These are phyloP conservation scores for Danaus chrysippus DNA, from an alignment of 2,888 invertebrate species.

Conservation along the genomic window DNA sequence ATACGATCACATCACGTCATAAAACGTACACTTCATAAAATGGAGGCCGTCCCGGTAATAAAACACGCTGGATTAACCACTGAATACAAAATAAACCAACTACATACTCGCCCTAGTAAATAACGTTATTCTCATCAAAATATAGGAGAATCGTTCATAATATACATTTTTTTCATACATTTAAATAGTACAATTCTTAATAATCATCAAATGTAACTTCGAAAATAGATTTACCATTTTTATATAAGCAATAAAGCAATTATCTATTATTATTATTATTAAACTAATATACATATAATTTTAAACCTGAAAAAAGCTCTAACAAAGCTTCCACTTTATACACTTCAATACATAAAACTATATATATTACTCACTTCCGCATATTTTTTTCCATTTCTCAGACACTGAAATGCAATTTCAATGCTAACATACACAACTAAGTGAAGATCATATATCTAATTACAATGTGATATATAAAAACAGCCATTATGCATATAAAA, in stretches of 20 bases:
- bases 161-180: background rate
- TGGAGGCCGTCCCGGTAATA: background rate
- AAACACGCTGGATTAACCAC: background rate
- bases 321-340: slow-evolving; percentile 49
- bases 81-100: background rate
- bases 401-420: slow-evolving; percentile 76
- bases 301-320: slow-evolving; percentile 36
- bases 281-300: slow-evolving; percentile 16
- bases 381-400: slow-evolving; percentile 76
- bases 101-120: slow-evolving; percentile 13
- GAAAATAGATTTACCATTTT: background rate
- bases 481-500: slow-evolving; percentile 24
- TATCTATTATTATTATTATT: background rate
- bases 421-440: slow-evolving; percentile 69
- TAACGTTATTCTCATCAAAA: slow-evolving; percentile 22
- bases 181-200: background rate
- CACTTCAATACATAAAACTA: slow-evolving; percentile 41
- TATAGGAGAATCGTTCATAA: slow-evolving; percentile 20
- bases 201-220: background rate
- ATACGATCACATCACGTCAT: slow-evolving; percentile 16
- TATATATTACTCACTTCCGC: slow-evolving; percentile 76
- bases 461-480: slow-evolving; percentile 27
- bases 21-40: slow-evolving; percentile 9
- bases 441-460: slow-evolving; percentile 37
- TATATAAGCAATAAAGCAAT: background rate